These are phyloP conservation scores for Syndactyla subalaris DNA, from an alignment of 2,797 vertebrate genomes.

Conservation along the genomic window DNA sequence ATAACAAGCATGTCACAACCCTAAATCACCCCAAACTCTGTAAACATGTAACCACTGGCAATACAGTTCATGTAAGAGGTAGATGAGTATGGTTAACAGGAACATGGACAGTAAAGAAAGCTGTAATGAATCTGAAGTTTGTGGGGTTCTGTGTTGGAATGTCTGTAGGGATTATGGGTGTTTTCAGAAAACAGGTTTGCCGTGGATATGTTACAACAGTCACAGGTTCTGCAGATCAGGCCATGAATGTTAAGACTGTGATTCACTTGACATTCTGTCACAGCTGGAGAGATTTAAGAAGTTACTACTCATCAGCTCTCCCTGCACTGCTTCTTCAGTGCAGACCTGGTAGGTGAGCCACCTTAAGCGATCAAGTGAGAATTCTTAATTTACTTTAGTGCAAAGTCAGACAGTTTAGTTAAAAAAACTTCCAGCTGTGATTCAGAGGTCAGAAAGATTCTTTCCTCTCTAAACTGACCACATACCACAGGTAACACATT, in stretches of 20 bases:
- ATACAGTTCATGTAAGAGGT: not conserved
- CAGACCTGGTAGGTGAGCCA: not conserved
- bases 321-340: not conserved
- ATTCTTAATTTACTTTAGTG: not conserved
- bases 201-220: not conserved
- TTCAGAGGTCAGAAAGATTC: not conserved
- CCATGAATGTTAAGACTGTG: not conserved
- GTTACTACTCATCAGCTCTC: not conserved
- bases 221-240: not conserved
- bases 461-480: not conserved
- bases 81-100: not conserved
- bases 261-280: not conserved
- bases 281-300: not conserved
- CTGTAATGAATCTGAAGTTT: not conserved
- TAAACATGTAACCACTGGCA: not conserved
- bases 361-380: not conserved
- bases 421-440: not conserved
- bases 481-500: not conserved
- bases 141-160: not conserved
- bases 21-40: not conserved
- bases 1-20: not conserved
- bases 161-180: not conserved
- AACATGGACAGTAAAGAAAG: not conserved
- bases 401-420: not conserved
- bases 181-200: not conserved